Percentiles rank a stretch among this genome's conserved stretches.
These are phyloP conservation scores for Percopsis omiscomaycus DNA, from an alignment of 2,797 vertebrate genomes.

Conservation along the genomic window DNA sequence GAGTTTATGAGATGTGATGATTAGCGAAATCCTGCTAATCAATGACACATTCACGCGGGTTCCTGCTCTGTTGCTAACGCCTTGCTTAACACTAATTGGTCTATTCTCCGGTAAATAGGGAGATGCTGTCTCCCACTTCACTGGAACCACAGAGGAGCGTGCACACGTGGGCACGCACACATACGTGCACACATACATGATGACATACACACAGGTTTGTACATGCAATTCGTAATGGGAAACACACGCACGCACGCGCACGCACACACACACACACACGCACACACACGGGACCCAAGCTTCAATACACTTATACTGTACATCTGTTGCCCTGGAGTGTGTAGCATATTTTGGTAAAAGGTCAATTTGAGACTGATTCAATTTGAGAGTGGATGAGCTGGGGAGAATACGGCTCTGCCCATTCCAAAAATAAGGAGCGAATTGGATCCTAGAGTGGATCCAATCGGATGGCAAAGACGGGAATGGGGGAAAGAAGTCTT, in stretches of 20 bases:
- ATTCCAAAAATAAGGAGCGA: constrained; percentile 73
- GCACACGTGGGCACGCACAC: constrained; percentile 55
- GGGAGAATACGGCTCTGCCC: constrained; percentile 62
- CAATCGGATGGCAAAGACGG: constrained; percentile 54
- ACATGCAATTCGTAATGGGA: neutral
- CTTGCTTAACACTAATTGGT: constrained; percentile 76
- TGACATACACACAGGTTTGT: constrained; percentile 6
- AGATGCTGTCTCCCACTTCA: constrained; percentile 79
- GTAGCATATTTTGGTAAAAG: constrained; percentile 69
- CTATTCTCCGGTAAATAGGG: constrained; percentile 79
- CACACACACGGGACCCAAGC: constrained; percentile 40
- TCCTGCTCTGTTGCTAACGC: constrained; percentile 79
- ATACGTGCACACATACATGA: constrained; percentile 63
- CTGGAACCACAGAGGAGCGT: neutral
- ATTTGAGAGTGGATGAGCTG: constrained; percentile 74
- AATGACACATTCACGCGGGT: constrained; percentile 83
- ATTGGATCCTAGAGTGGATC: constrained; percentile 66
- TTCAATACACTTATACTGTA: constrained; percentile 65
- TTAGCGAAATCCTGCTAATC: constrained; percentile 83
- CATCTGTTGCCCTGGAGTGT: constrained; percentile 55
- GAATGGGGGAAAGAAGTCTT: constrained; percentile 32
- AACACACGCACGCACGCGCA: constrained; percentile 13
- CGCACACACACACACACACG: constrained; percentile 21
- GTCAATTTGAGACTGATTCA: constrained; percentile 78
- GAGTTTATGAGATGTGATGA: constrained; percentile 78